Evolutionary conservation across 2,888 invertebrate genomes (phyloP), one percentile per base, ranked within the genome.

Genomic region (Heliconius charithonia): DNA sequence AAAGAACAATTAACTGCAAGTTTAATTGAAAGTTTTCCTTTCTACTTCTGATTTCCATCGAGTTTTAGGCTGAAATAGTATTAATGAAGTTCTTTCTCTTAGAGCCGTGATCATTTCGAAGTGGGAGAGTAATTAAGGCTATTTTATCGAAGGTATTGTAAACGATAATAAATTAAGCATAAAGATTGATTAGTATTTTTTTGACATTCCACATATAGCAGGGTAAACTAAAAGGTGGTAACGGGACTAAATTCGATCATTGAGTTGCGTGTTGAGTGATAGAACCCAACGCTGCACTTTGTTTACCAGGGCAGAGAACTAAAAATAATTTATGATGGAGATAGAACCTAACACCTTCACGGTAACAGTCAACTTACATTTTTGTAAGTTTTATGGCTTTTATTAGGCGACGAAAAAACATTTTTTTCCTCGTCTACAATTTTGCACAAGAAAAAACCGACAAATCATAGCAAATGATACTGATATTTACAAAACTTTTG

Each of bases 11-110:
- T 76, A 79, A n/a, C 70, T 27, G 16, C 59, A 10, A 70, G 51
- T 70, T 66, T 70, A 73, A 72, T 79, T 79, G 37, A 73, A 74
- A 74, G 27, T 63, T 72, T 72, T 73, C n/a, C 41, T 37, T 66
- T 56, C 45, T 59, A 32, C 27, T 41, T 12, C 32, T 69, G 67
- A 29, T 56, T 32, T 51, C 32, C n/a, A 16, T 27, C 16, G 32
- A n/a, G 29, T 27, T 45, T 66, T 45, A 69, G 27, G 75, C 66
- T 75, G 29, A 32, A 72, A 25, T 37, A 9, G 22, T 29, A 29
- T 71, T 71, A 59, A 59, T 72, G 9, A 16, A 59, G 59, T 59
- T 59, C n/a, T 59, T 59, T 72, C 69, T 41, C 25, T 45, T 45
- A 25, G 69, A 45, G 25, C 45, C n/a, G 25, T 12, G 37, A 51